Evolutionary conservation across 2,888 invertebrate genomes (phyloP), one percentile per base, ranked within the genome.

Genomic region (Tetanocera ferruginea): DNA sequence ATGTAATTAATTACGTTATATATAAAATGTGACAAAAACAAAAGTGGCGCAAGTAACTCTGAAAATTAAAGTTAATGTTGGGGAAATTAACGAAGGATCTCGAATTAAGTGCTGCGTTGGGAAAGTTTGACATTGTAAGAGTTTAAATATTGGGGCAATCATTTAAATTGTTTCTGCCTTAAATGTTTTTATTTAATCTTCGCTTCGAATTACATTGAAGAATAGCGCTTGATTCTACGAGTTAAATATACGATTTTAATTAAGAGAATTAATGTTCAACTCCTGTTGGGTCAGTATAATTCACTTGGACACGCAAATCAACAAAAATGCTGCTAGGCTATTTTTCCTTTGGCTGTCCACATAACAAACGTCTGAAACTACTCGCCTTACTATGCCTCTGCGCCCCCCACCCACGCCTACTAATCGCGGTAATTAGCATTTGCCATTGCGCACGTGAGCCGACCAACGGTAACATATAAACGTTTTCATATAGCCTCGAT

Each of bases 1-100:
- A 79, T 80, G 82, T 82, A 83, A 83, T 83, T 83, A 83, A 83
- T 83, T 83, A 82, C 80, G 80, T 80, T 78, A 79, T 82, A 82
- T 82, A 82, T 80, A 80, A 83, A 83, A 83, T 83, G 82, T 83
- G 83, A 83, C 83, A 83, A 81, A 82, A 82, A 79, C 83, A 83
- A 83, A 81, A 81, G 81, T 80, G 81, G 81, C 81, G 81, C 77
- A 80, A 79, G 78, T 81, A 82, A 81, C 82, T 82, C 80, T 75
- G 72, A 81, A 82, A 82, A 83, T 82, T 82, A 80, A 82, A 80
- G 78, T 78, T 81, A 82, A 81, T 82, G 80, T 80, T 76, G 76
- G 79, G 76, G 74, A 79, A 81, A 80, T 81, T 78, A 80, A 79
- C 76, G 55, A 75, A 66, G 78, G 60, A 19, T 14, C 51, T 69